phyloP scores from a whole-genome alignment of 2,797 vertebrate species.

The Fratercula arctica region DNA sequence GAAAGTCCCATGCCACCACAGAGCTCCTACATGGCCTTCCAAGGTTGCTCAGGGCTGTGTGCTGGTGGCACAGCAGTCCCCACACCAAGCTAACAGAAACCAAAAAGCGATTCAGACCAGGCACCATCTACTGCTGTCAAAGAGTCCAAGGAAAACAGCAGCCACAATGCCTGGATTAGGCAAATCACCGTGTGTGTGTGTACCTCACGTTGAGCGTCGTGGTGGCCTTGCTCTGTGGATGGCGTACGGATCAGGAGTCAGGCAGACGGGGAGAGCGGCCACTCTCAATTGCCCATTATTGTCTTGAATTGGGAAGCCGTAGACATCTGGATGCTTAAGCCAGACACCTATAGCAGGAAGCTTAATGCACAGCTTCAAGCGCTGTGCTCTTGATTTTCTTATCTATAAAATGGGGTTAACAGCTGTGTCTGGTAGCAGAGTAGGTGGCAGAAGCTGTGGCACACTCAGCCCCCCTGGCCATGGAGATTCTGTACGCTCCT shows the following conservation, averaged over 20 bases:
- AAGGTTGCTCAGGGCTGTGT: not conserved
- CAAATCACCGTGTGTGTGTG: accelerated
- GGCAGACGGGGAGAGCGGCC: accelerated
- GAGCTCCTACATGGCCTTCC: accelerated
- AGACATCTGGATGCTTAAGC: not conserved
- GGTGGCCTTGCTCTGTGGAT: not conserved
- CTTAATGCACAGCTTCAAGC: not conserved
- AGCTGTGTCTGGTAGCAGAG: not conserved
- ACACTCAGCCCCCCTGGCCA: accelerated
- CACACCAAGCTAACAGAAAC: not conserved
- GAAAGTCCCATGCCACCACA: accelerated
- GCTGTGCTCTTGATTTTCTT: not conserved
- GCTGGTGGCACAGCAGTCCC: not conserved
- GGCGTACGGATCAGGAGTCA: not conserved
- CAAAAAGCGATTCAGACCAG: accelerated
- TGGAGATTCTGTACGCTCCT: accelerated
- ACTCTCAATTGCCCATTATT: not conserved
- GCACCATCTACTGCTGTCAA: accelerated
- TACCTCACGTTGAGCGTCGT: accelerated
- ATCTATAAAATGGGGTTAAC: not conserved
- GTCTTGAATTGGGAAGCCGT: not conserved
- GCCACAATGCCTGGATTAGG: not conserved
- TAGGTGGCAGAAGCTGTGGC: not conserved
- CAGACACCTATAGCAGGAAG: not conserved
- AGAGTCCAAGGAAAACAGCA: accelerated